Base-by-base conservation (phyloP, 2,888 invertebrate genomes). In the Macrosiphum euphorbiae region DNA sequence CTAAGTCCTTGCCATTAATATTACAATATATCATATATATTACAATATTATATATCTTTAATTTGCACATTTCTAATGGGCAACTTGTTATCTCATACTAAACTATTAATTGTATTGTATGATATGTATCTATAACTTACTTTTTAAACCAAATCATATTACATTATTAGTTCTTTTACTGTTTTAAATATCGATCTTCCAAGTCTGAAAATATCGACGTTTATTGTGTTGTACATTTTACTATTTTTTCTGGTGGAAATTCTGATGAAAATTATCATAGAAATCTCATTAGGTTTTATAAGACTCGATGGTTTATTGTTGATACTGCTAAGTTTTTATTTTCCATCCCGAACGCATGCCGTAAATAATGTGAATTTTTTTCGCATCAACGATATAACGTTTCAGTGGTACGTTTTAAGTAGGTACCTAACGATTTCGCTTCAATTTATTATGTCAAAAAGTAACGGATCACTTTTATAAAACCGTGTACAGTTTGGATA, bases 381-480 rank as follows among this genome's bases (percentile, higher is more conserved):
- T 78, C 20, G 35, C 8, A 41, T 78, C 35, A 35, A 78, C 35
- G 20, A 78, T 35, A 78, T 35, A 26, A 20, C 20, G 3, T 78
- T 78, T 78, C 20, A 35, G 78, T 24, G 35, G 20, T 78, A 35
- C 35, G 78, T 78, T 35, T 78, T 35, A 78, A 20, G 8, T 35
- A 35, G 35, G 20, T 78, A 41, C 78, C 78, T 35, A 35, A 35
- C 78, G 20, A 78, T 78, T 78, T 78, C 78, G 20, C 78, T 28
- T 35, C 35, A 78, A 78, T 78, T 78, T 78, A 41, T 78, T 35
- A 78, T 78, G 78, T 78, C 78, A 78, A 78, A 67, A 78, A 78
- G 78, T 78, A 78, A 78, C 78, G 20, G 78, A 78, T 78, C 35
- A 20, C 78, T 78, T 78, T 78, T 78, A 20, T 41, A 78, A 78